Evolutionary conservation across 2,797 vertebrate species (phyloP), one percentile per base, ranked within the genome.

Genomic region (Bovichtus variegatus): DNA sequence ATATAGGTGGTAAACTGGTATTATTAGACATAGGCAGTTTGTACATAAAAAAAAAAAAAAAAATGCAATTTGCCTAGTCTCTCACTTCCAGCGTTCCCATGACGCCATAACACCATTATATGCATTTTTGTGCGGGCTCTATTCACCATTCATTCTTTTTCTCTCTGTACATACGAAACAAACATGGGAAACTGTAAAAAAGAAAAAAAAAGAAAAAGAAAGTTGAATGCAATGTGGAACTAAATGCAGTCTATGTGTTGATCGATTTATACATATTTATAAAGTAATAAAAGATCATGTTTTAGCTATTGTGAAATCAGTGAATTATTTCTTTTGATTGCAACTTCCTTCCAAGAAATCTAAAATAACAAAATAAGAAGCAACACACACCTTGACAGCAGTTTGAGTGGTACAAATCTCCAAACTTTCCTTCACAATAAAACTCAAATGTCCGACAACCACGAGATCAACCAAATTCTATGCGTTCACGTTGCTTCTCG

Each of bases 391-490:
- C 34, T 34, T 19, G 3, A 4, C 9, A 15, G 6, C 13, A 9
- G 9, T 21, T 19, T 16, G 2, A 21, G 5, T 6, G 15, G 2
- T 3, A 2, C 13, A 53, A 58, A 60, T 5, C 18, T 19, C 36
- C 46, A 43, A 38, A 13, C 25, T 11, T n/a, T 46, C 10, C 0
- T 47, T 25, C 15, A 2, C 6, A 38, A 13, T 12, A 18, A 12
- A 76, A 12, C 41, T 11, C 1, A 21, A 74, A 61, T 74, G 38
- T 19, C 81, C 18, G 57, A 76, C 78, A 92, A 76, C 89, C 91
- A 88, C 86, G 31, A 91, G 82, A 93, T 65, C 90, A 90, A 92
- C 81, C 80, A 1, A 0, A 0, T 18, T 41, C 41, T 12, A 44
- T 54, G 21, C n/a, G 55, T 16, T 72, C 74, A 55, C 60, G 38